phyloP scores from a whole-genome alignment of 2,797 vertebrate genomes.

The Acanthurus lineatus region DNA sequence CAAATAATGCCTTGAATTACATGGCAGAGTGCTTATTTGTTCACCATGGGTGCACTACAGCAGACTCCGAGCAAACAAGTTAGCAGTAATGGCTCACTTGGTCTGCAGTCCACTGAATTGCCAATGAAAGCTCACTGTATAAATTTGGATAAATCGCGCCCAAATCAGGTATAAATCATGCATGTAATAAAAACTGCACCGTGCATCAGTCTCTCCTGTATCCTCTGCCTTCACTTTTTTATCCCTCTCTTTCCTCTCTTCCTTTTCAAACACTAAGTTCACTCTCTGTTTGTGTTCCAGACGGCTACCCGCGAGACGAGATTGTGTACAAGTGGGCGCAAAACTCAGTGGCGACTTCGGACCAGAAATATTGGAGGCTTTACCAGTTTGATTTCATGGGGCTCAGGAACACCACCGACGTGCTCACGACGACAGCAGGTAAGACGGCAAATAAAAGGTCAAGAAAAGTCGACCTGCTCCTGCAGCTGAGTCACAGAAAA shows the following conservation, averaged over 20 bases:
- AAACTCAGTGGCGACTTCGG: constrained; percentile 94
- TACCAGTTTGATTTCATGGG: constrained; percentile 99
- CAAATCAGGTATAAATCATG: constrained; percentile 52
- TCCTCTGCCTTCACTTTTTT: constrained; percentile 15
- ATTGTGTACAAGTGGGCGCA: constrained; percentile 96
- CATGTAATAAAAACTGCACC: constrained; percentile 52
- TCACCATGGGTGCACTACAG: neutral
- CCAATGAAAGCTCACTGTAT: constrained; percentile 35
- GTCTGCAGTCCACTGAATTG: constrained; percentile 28
- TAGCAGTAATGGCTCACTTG: constrained; percentile 31
- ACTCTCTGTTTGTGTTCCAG: constrained; percentile 79
- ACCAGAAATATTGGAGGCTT: constrained; percentile 97
- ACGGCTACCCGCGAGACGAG: constrained; percentile 97
- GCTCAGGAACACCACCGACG: constrained; percentile 92
- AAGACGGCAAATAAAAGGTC: constrained; percentile 22
- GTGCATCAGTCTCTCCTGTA: constrained; percentile 37
- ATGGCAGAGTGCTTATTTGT: constrained; percentile 3
- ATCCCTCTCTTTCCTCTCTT: neutral
- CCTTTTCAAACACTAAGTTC: neutral
- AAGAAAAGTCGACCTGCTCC: neutral
- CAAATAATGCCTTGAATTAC: constrained; percentile 7
- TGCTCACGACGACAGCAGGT: constrained; percentile 94
- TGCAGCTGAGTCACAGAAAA: neutral
- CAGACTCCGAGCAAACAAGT: constrained; percentile 37
- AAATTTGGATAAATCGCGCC: constrained; percentile 59